Percentiles rank a stretch among this genome's conserved stretches.
Conservation (phyloP, 2,113 vertebrate species). For the Tretioscincus oriximinensis region DNA sequence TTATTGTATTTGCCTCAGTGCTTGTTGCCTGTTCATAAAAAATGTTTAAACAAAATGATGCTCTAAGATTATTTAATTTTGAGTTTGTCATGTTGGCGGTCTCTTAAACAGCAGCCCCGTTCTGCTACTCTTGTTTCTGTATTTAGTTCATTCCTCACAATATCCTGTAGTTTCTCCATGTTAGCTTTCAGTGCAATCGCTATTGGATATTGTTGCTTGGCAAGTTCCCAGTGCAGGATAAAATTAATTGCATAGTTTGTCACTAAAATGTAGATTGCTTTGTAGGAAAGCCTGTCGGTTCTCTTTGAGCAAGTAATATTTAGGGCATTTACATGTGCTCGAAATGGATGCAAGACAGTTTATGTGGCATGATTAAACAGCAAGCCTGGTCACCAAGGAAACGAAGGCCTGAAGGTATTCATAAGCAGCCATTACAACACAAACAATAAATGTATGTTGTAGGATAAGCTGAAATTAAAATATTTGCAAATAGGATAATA, state of each 20-base stretch:
- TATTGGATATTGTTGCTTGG: constrained; percentile 3
- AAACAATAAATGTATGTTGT: constrained; percentile 37
- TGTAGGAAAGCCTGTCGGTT: constrained; percentile 5
- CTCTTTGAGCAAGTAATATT: constrained; percentile 6
- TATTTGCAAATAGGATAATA: constrained; percentile 55
- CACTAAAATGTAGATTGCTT: background rate
- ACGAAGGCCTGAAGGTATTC: constrained; percentile 45
- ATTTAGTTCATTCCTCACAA: constrained; percentile 11
- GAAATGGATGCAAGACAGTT: constrained; percentile 6
- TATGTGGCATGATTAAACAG: constrained; percentile 25
- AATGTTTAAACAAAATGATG: constrained; percentile 44
- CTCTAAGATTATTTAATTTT: constrained; percentile 46
- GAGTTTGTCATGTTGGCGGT: constrained; percentile 43
- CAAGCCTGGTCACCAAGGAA: constrained; percentile 61
- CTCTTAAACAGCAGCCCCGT: background rate
- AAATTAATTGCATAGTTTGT: constrained; percentile 24
- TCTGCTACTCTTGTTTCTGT: constrained; percentile 3
- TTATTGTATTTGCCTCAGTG: constrained; percentile 30
- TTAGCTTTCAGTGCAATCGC: constrained; percentile 26
- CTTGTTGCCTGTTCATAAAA: constrained; percentile 41
- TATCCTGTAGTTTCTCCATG: background rate
- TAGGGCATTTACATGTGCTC: constrained; percentile 23
- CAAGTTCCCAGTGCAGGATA: constrained; percentile 25
- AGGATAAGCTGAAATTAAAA: constrained; percentile 45
- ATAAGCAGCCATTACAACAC: constrained; percentile 24